Evolutionary conservation across 30 jellyfish, hydroid and myxozoan genomes (phyloP).

Genomic region (Chrysaora quinquecirrha): DNA sequence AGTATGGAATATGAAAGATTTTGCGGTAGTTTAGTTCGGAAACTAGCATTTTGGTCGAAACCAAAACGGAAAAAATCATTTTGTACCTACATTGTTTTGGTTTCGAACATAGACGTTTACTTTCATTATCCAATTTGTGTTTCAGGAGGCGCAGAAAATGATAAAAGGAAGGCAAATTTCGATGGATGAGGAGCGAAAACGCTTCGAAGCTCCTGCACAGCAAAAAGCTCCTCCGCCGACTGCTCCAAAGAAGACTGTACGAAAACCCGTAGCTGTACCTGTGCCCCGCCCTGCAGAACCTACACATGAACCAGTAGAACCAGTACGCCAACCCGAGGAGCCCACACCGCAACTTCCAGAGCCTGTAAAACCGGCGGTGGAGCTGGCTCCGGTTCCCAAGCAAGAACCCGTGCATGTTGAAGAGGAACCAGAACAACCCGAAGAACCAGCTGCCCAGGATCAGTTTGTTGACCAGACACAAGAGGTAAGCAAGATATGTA

Average conservation of each 20-base stretch:
- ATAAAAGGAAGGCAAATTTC: slow-evolving; percentile 35
- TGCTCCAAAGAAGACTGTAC: slow-evolving; percentile 9
- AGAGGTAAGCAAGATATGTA: too few relatives aligned
- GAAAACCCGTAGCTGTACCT: slow-evolving; percentile 6
- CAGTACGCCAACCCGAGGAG: neutral
- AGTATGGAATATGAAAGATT: too few relatives aligned
- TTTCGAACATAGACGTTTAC: too few relatives aligned
- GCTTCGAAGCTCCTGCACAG: slow-evolving; percentile 40
- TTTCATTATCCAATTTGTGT: too few relatives aligned
- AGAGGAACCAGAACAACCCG: neutral
- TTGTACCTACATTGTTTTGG: too few relatives aligned
- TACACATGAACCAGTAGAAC: neutral
- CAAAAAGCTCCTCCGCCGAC: slow-evolving; percentile 32
- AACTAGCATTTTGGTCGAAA: too few relatives aligned
- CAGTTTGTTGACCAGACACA: too few relatives aligned
- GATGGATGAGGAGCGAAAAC: slow-evolving; percentile 28
- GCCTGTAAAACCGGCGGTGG: slow-evolving; percentile 1
- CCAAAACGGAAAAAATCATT: too few relatives aligned
- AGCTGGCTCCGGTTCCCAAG: too few relatives aligned
- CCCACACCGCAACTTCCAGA: slow-evolving; percentile 23
- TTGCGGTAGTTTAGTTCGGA: too few relatives aligned
- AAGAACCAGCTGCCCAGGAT: neutral
- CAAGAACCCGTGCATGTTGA: too few relatives aligned
- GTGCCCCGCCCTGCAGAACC: neutral
- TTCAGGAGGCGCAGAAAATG: slow-evolving; percentile 57